Conservation (phyloP, 1,140 invertebrate genomes). For the Caerostris extrusa region DNA sequence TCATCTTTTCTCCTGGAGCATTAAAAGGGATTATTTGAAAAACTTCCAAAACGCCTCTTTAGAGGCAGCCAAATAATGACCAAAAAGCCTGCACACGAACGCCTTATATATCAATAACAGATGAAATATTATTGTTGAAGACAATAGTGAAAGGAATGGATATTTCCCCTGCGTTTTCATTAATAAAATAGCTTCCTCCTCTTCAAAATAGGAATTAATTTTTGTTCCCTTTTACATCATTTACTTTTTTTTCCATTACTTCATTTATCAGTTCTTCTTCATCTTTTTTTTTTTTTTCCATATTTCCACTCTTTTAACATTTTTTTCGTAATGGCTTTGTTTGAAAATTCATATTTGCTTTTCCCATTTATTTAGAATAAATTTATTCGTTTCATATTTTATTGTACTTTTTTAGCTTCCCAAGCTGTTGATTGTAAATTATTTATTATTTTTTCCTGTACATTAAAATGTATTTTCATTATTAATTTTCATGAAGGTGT, state of each 20-base stretch:
- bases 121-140: conserved; percentile 21
- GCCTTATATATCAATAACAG: conserved; percentile 14
- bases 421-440: too few species aligned
- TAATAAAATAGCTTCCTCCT: not conserved
- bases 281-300: not conserved
- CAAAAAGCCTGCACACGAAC: not conserved
- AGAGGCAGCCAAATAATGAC: not conserved
- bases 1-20: not conserved
- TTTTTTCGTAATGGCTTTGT: not conserved
- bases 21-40: not conserved
- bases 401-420: too few species aligned
- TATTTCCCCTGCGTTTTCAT: not conserved
- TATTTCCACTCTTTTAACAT: not conserved
- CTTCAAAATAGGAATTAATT: conserved; percentile 20
- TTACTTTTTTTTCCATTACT: not conserved
- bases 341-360: too few species aligned
- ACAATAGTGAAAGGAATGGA: not conserved
- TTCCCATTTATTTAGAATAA: too few species aligned
- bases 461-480: too few species aligned
- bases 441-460: too few species aligned
- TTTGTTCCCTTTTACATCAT: not conserved
- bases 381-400: too few species aligned
- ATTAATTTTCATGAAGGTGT: too few species aligned
- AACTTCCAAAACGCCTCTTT: not conserved
- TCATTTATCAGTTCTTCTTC: not conserved